Base-by-base conservation (phyloP, 1,140 invertebrate species). In the Macrobrachium rosenbergii region DNA sequence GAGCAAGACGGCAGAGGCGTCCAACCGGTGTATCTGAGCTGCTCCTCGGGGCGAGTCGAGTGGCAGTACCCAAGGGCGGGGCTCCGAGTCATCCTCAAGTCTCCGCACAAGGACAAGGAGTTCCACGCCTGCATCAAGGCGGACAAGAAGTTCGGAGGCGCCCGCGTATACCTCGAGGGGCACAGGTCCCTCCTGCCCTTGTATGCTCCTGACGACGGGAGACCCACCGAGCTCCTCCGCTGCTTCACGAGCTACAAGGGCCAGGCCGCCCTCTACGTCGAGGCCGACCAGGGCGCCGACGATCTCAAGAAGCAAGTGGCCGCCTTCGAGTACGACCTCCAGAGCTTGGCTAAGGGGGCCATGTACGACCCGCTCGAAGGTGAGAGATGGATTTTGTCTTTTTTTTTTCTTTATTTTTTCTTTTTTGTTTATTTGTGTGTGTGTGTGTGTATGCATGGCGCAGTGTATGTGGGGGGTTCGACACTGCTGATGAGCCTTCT, bases 1-100 rank as follows among this genome's bases (percentile, higher is more conserved):
- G 89, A 88, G 17, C 76, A 83, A 23, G 82, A 88, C 28, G 93
- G 92, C 0, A 93, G 95, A 78, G 95, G 94, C 5, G 95, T 96
- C 11, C 94, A 95, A 45, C 95, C 95, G 0, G 95, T 96, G 10
- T 96, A 96, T 92, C 93, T 96, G 37, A 93, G 95, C 28, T 96
- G 96, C 90, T 93, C 94, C 3, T 94, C 95, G 78, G 96, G 96
- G 17, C 92, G 92, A 0, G 93, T 96, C 0, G 92, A 93, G 5
- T 96, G 96, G 96, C 91, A 94, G 82, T 96, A 96, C 91, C 95
- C 96, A 0, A 93, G 94, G 12, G 96, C 95, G 0, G 96, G 95
- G 0, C 91, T 96, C 7, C 91, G 95, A 19, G 93, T 96, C 12
- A 93, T 96, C 10, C 93, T 96, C 52, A 93, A 93, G 81, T 91